Evolutionary conservation across 2,888 invertebrate genomes (phyloP), one percentile per base, ranked within the genome.

Genomic region (Blera fallax): DNA sequence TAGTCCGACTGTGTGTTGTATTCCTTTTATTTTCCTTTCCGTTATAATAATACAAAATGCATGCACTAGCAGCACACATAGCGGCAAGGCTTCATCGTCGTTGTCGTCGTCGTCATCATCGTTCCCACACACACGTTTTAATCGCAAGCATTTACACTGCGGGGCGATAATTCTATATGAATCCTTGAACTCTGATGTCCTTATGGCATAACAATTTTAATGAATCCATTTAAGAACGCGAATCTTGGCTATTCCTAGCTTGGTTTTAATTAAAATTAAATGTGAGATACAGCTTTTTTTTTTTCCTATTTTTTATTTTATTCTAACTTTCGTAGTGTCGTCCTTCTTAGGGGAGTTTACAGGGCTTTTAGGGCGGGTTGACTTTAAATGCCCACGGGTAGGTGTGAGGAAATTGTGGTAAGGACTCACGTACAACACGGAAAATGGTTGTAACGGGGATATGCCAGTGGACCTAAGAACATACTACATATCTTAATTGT

Each of bases 231-330:
- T 85, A 85, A 85, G 81, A 52, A 72, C 65, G 76, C 70, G 81
- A 76, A 76, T 76, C 81, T 85, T 64, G 70, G 50, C 80, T 65
- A 80, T 76, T 84, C 64, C 48, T 60, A 60, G 80, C 64, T 80
- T 60, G 74, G 70, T 85, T 81, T 85, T 85, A 85, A 85, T 85
- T 85, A 81, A 81, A 85, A 85, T 85, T 85, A 85, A 85, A 81
- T 72, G 80, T 48, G 67, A 67, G 64, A 77, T 64, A 67, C 50
- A 24, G 3, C 16, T 18, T 32, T 64, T 77, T 64, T 70, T 70
- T 56, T 10, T n/a, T 7, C 29, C 56, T 77, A 56, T 70, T 70
- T 56, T 10, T n/a, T 7, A 21, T 27, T 45, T 54, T 60, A 58
- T 62, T 73, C n/a, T 37, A 8, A 32, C 40, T n/a, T 32, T 58